Base-by-base conservation (phyloP, 1,140 invertebrate species). In the Chlorops oryzae region DNA sequence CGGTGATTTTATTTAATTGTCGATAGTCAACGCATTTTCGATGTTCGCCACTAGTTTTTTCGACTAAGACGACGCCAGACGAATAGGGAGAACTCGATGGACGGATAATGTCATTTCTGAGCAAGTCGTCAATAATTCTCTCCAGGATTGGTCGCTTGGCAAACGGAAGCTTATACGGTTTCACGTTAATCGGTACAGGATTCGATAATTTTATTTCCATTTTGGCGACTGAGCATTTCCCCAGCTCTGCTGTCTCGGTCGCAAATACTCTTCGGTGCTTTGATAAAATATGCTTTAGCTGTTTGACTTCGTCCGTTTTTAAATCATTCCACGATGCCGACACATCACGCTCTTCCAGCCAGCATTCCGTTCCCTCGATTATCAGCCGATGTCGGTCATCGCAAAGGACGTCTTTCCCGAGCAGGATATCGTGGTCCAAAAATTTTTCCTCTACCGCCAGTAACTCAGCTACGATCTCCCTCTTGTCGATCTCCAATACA, bases 1-100 rank as follows among this genome's bases (percentile, higher is more conserved):
- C 56, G 6, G 69, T 73, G 13, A 60, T 58, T 32, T 65, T 56
- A 55, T 76, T 76, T 27, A 75, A 38, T 13, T 20, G n/a, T 17
- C 53, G 27, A 40, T 40, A 59, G 49, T 61, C 55, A 15, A 61
- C 47, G 44, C 47, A 54, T 28, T 57, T 45, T 15, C 59, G 35
- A 18, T 50, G 24, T 49, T 59, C 41, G 2, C 40, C 50, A 35
- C 51, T 54, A 23, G 59, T 61, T 37, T 71, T 71, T n/a, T 53
- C 49, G 3, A 63, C 59, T 9, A 63, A 28, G 7, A 71, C 41
- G 10, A 65, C 48, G 3, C 55, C 52, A 5, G 52, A 55, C 0
- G 58, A 52, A 47, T 52, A 73, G 3, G 55, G 43, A 2, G 59
- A 61, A 15, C 57, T 48, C 5, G 52, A 56, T n/a, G 52, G 49